Evolutionary conservation across 1,140 invertebrate genomes (phyloP), one percentile per base, ranked within the genome.

Genomic region (Drosophila cardini): DNA sequence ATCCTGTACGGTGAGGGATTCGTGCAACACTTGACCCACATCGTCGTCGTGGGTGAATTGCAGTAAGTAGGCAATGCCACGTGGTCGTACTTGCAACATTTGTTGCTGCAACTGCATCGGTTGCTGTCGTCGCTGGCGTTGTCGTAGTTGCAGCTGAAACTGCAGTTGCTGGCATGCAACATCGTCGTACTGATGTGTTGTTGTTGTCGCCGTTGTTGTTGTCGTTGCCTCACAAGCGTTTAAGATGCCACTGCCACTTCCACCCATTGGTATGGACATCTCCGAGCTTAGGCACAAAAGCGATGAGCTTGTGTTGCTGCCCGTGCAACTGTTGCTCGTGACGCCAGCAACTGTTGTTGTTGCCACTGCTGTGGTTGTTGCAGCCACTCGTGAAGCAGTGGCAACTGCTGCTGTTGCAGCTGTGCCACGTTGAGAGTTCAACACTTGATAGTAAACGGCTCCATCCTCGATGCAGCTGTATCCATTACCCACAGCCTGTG

Each of bases 131-230:
- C n/a, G 21, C 16, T 18, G 30, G n/a, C 8, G 30, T 9, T 13
- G 16, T 4, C 2, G 52, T 16, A 18, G 38, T 21, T 62, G 43
- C 18, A 40, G 38, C 15, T 60, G 57, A n/a, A 53, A 42, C 46
- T 53, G 21, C 34, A 40, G 8, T 63, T 64, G 50, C 13, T 71
- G 56, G 13, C 74, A 78, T 0, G 79, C 80, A 18, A 90, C 90
- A 60, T 90, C 87, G 40, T 92, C 91, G 46, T 92, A 92, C 42
- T 92, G 91, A 74, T 92, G 91, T 5, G 91, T 90, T 43, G 82
- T 91, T 11, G 81, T 83, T 2, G 80, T 82, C 18, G 81, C 84
- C 32, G 82, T 91, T 7, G 83, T 86, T 6, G 81, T 81, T 0
- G 90, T 83, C 5, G 90, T 86, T 1, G 82, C 76, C 34, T 83